Base-by-base conservation (phyloP, 1,140 invertebrate genomes). In the Drosophila saltans region DNA sequence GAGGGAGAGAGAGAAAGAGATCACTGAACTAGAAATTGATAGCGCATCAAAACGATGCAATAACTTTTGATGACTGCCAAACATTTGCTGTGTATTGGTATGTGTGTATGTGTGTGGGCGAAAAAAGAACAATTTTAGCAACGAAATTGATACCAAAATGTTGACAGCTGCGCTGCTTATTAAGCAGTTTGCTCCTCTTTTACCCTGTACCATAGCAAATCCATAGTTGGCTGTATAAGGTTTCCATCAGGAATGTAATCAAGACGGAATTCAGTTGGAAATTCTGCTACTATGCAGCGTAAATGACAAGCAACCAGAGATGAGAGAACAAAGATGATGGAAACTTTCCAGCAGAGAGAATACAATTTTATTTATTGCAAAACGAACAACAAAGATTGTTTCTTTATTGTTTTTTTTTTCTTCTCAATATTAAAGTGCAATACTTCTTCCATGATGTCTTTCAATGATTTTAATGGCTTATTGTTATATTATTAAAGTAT, bases 1-100 rank as follows among this genome's bases (percentile, higher is more conserved):
- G 39, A 40, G 1, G 30, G 40, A 62, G 4, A 16, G n/a, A 30
- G 26, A 41, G 66, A 74, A 56, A 66, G 70, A 86, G 82, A 82
- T 82, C 72, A 82, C 56, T 81, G 79, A 71, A 75, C 82, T 85
- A 85, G 83, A 82, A 85, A 85, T 86, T 86, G 82, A 85, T 85
- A 81, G 79, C 82, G 78, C 66, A 57, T 45, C 62, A 62, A 65
- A 63, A 39, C 40, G 48, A 40, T 59, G 41, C 69, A 64, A 88
- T 88, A 88, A 89, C 77, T 78, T 88, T 88, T 88, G 80, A 88
- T 88, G 77, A 60, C 66, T 68, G 63, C 36, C 57, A 59, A 39
- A 70, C 59, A 40, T 72, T 77, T 72, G 21, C 1, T n/a, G 45
- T 52, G 45, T 45, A 16, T 16, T 16, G 16, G 43, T 11, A n/a